Evolutionary conservation across 2,888 invertebrate genomes (phyloP), one percentile per base, ranked within the genome.

Genomic region (Yponomeuta malinellus): DNA sequence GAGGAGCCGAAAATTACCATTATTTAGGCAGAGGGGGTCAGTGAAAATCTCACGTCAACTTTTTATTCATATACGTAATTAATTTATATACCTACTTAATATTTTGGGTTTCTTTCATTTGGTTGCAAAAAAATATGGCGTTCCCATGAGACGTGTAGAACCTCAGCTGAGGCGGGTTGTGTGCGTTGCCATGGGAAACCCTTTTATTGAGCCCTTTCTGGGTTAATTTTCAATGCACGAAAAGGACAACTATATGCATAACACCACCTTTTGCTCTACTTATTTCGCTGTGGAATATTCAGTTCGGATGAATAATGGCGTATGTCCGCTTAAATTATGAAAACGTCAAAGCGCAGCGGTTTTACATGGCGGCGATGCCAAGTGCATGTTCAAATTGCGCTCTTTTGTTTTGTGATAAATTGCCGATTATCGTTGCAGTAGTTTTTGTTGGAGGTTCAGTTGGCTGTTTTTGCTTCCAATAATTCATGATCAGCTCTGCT

Each of bases 261-360:
- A 33, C 33, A 2, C 33, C 5, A 33, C 52, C 52, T 59, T 59
- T 59, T 15, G 15, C 15, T 15, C 15, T 15, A 12, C 52, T 59
- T 15, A 59, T 15, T 59, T 59, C 15, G 52, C 15, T 9, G 79
- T 80, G 80, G 80, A 82, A 83, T 81, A 82, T 83, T 81, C 81
- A 80, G 80, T 83, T 80, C 77, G 66, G 70, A 73, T 82, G 80
- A 85, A 82, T 83, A 81, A 85, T 79, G 79, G 75, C 74, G 74
- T 75, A 75, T 78, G 78, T 77, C 78, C 12, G 75, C 68, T 74
- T 82, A 79, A 83, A 81, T 81, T 81, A 84, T 81, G 78, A 76
- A 77, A 59, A 77, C 71, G 71, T 63, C 71, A 48, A 59, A 65
- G 65, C 29, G 31, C 65, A 12, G 12, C 31, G 31, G 31, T 29